A percentile compares a stretch with the other conserved stretches of the same genome.
Conservation (phyloP, 2,888 invertebrate species). For the Polymixis lichenea region DNA sequence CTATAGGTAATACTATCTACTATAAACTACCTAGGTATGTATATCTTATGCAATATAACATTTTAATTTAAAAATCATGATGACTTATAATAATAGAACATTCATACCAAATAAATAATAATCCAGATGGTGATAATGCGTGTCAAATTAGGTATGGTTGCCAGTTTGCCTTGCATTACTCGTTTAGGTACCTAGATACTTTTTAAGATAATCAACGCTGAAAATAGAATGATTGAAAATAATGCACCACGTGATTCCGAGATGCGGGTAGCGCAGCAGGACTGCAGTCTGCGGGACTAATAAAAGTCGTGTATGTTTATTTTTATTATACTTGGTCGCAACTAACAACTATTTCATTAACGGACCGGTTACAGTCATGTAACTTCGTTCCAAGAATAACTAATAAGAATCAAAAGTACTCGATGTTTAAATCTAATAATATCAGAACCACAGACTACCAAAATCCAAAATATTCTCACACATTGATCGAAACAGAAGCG, state of each 20-base stretch:
- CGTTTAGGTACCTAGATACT: neutral
- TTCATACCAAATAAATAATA: no score
- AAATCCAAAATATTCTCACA: constrained; percentile 25
- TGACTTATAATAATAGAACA: constrained; percentile 4
- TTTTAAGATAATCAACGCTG: constrained; percentile 10
- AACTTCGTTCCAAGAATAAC: constrained; percentile 30
- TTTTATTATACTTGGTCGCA: constrained; percentile 20
- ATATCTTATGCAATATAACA: no score
- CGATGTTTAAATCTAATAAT: constrained; percentile 34
- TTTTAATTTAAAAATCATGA: constrained; percentile 15
- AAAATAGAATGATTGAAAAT: constrained; percentile 6
- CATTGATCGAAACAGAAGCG: constrained; percentile 11
- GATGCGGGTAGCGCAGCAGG: constrained; percentile 1
- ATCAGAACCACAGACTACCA: constrained; percentile 40
- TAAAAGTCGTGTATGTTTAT: constrained; percentile 17
- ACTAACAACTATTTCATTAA: constrained; percentile 31
- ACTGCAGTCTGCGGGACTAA: constrained; percentile 12
- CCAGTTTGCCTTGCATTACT: neutral
- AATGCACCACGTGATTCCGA: constrained; percentile 5
- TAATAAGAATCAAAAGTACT: constrained; percentile 18
- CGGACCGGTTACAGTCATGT: constrained; percentile 28
- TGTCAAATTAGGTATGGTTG: neutral
- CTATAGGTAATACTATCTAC: neutral
- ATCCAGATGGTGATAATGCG: neutral
- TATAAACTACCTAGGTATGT: neutral